Conservation (phyloP, 2,113 vertebrate species). For the Opisthocomus hoazin region DNA sequence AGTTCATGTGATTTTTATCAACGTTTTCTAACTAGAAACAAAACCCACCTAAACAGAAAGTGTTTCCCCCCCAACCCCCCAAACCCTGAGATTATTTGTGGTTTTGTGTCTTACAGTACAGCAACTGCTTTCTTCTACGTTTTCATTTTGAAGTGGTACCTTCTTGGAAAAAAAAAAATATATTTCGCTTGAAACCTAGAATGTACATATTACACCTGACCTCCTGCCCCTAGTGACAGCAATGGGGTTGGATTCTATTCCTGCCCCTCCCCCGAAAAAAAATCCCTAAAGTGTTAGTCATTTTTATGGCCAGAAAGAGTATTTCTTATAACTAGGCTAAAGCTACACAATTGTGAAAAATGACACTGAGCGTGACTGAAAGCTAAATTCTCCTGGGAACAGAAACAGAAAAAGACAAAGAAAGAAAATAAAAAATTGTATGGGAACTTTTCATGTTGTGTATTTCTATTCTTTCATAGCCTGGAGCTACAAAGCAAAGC, state of each 20-base stretch:
- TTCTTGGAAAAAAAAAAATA: constrained; percentile 13
- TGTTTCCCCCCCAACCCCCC: fast-evolving
- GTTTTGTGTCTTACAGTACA: neutral
- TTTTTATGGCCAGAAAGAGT: constrained; percentile 54
- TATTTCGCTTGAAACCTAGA: constrained; percentile 48
- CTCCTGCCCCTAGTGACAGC: neutral
- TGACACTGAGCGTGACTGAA: constrained; percentile 37
- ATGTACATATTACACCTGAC: constrained; percentile 26
- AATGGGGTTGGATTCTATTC: neutral
- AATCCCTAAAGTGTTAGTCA: constrained; percentile 31
- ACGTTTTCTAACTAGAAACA: neutral
- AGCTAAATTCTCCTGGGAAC: constrained; percentile 40
- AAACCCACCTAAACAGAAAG: neutral
- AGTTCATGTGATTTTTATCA: fast-evolving
- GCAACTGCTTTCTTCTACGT: constrained; percentile 1
- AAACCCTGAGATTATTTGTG: neutral
- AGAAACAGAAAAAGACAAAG: neutral
- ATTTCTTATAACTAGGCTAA: constrained; percentile 37
- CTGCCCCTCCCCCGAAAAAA: neutral
- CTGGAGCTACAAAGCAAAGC: constrained; percentile 31
- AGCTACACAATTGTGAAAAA: constrained; percentile 66
- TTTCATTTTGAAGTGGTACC: constrained; percentile 20
- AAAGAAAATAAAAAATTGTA: neutral
- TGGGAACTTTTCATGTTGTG: constrained; percentile 40
- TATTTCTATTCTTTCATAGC: constrained; percentile 48